phyloP scores from a whole-genome alignment of 92 coral and sea anemone genomes.

The Ricordea florida region DNA sequence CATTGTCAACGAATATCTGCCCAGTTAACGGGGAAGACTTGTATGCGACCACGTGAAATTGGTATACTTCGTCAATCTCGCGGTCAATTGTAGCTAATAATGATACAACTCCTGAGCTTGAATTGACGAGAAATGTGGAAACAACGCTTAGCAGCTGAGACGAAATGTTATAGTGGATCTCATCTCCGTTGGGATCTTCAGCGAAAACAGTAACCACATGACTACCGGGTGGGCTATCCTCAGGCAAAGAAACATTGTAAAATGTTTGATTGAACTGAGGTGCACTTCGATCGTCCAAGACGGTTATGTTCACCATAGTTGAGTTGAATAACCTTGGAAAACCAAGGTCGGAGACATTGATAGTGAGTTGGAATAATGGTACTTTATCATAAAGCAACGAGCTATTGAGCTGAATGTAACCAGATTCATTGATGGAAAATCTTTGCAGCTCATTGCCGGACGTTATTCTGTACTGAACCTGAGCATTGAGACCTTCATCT shows the following conservation, averaged over 20 bases:
- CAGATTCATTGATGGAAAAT: constrained; percentile 17
- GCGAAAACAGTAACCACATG: constrained; percentile 22
- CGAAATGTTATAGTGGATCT: constrained; percentile 5
- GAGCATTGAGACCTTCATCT: constrained; percentile 38
- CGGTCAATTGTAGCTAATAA: constrained; percentile 18
- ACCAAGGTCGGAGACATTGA: constrained; percentile 55
- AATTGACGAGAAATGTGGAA: constrained; percentile 12
- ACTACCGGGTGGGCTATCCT: constrained; percentile 30
- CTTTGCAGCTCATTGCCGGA: constrained; percentile 15
- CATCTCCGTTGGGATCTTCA: constrained; percentile 37
- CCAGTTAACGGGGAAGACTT: constrained; percentile 46
- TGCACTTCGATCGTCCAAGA: constrained; percentile 31
- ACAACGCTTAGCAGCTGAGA: constrained; percentile 7
- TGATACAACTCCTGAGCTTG: constrained; percentile 21
- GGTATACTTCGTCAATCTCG: constrained; percentile 13
- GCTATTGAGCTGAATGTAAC: constrained; percentile 34
- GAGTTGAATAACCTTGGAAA: constrained; percentile 26
- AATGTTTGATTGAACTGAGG: constrained; percentile 29
- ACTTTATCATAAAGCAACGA: constrained; percentile 29
- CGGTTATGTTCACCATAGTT: not conserved
- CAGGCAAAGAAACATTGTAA: constrained; percentile 31
- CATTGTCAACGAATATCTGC: constrained; percentile 9
- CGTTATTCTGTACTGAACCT: constrained; percentile 22
- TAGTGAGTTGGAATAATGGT: constrained; percentile 9
- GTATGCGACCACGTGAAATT: constrained; percentile 21